phyloP scores from a whole-genome alignment of 2,113 vertebrate species.

The Synchiropus splendidus region DNA sequence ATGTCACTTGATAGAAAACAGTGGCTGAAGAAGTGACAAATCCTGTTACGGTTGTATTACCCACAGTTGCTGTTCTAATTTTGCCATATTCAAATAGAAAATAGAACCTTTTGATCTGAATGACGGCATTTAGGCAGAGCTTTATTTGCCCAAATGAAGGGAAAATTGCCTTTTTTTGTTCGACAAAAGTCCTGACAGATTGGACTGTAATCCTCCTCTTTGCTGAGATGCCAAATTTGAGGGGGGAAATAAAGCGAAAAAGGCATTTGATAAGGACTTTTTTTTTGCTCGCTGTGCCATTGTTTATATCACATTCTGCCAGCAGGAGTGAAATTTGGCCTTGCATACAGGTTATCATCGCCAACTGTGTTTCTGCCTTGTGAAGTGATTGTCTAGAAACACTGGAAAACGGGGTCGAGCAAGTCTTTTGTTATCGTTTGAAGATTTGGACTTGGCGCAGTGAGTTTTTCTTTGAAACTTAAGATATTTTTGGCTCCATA shows the following conservation, averaged over 20 bases:
- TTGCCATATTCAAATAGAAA: slow-evolving; percentile 20
- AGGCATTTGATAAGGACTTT: slow-evolving; percentile 42
- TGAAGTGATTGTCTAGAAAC: no score
- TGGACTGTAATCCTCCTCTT: slow-evolving; percentile 37
- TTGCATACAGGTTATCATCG: slow-evolving; percentile 12
- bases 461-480: no score
- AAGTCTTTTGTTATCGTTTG: no score
- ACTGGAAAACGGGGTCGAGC: no score
- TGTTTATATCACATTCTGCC: slow-evolving; percentile 31
- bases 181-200: slow-evolving; percentile 39
- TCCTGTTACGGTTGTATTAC: slow-evolving; percentile 15
- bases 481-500: no score
- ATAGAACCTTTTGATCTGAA: slow-evolving; percentile 23
- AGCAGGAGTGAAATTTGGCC: slow-evolving; percentile 15
- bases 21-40: slow-evolving; percentile 5
- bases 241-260: slow-evolving; percentile 42
- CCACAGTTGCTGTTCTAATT: slow-evolving; percentile 12
- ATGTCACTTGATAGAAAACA: slow-evolving; percentile 15
- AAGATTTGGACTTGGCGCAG: no score
- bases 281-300: slow-evolving; percentile 19
- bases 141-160: slow-evolving; percentile 38
- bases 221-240: slow-evolving; percentile 49
- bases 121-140: slow-evolving; percentile 31
- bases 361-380: not conserved
- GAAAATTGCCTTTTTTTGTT: slow-evolving; percentile 34